These are phyloP conservation scores for Poeciliopsis retropinna DNA, from an alignment of 2,113 vertebrate species.

Conservation along the genomic window DNA sequence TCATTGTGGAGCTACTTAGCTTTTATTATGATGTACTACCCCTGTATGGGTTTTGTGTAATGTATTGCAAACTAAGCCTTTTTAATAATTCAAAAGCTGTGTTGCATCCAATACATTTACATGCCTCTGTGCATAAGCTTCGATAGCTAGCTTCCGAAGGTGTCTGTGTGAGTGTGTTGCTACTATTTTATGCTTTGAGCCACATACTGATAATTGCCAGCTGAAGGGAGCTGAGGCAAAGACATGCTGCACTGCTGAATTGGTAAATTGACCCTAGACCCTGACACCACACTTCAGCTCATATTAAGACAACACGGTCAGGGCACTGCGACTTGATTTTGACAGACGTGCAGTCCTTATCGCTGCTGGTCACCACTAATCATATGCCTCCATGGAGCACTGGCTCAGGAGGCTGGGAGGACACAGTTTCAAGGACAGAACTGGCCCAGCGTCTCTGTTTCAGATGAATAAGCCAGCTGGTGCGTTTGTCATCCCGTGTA, in stretches of 20 bases:
- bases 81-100: slow-evolving; percentile 36
- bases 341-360: slow-evolving; percentile 76
- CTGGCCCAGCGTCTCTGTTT: slow-evolving; percentile 40
- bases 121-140: slow-evolving; percentile 40
- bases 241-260: slow-evolving; percentile 74
- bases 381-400: slow-evolving; percentile 44
- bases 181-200: slow-evolving; percentile 62
- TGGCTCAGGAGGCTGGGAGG: slow-evolving; percentile 56
- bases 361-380: slow-evolving; percentile 61
- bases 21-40: slow-evolving; percentile 21
- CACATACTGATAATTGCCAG: slow-evolving; percentile 77
- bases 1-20: slow-evolving; percentile 12
- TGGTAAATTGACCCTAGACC: slow-evolving; percentile 69
- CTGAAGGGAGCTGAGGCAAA: slow-evolving; percentile 54
- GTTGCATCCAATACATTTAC: slow-evolving; percentile 30
- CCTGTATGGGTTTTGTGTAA: slow-evolving; percentile 3
- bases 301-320: slow-evolving; percentile 64
- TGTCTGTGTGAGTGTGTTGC: slow-evolving; percentile 51
- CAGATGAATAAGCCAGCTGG: slow-evolving; percentile 26
- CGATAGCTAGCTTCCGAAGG: slow-evolving; percentile 31
- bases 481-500: slow-evolving; percentile 8
- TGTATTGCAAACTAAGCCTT: slow-evolving; percentile 32
- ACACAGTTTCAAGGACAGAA: slow-evolving; percentile 66
- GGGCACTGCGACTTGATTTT: slow-evolving; percentile 66
- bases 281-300: slow-evolving; percentile 71